Conservation (phyloP, 2,888 invertebrate species). For the Coleophora deauratella region DNA sequence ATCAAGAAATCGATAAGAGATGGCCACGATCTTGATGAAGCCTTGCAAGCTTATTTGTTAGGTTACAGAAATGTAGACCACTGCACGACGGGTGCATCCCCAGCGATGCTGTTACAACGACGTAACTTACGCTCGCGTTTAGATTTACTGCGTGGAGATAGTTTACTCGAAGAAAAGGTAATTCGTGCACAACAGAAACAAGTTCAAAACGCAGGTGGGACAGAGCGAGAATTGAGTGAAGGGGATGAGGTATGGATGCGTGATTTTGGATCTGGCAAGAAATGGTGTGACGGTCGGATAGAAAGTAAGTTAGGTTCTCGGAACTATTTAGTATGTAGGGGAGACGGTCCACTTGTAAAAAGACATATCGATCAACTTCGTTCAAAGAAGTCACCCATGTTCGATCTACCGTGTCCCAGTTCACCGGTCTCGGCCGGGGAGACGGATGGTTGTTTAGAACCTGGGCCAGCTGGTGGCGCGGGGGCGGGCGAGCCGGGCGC, state of each 20-base stretch:
- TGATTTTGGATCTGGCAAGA: neutral
- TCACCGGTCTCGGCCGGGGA: neutral
- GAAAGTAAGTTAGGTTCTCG: neutral
- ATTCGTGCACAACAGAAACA: neutral
- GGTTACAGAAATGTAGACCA: too few relatives aligned
- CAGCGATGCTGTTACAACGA: too few relatives aligned
- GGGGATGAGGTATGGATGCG: neutral
- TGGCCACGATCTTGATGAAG: too few relatives aligned
- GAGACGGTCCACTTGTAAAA: conserved; percentile 17
- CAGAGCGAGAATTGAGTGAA: neutral
- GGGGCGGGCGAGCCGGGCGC: neutral
- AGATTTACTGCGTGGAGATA: neutral
- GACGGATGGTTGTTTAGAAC: neutral
- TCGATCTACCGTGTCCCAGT: neutral
- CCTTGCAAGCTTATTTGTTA: too few relatives aligned
- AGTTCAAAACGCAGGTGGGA: neutral
- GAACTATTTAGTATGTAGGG: neutral
- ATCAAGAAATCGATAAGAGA: too few relatives aligned
- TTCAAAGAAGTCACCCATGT: neutral
- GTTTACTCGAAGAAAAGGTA: neutral
- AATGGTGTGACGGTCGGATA: neutral
- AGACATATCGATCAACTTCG: conserved; percentile 10
- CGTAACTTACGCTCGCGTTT: too few relatives aligned
- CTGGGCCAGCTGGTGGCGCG: neutral
- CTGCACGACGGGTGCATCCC: too few relatives aligned